phyloP scores from a whole-genome alignment of 2,888 invertebrate species.

The Philereme vetulata region DNA sequence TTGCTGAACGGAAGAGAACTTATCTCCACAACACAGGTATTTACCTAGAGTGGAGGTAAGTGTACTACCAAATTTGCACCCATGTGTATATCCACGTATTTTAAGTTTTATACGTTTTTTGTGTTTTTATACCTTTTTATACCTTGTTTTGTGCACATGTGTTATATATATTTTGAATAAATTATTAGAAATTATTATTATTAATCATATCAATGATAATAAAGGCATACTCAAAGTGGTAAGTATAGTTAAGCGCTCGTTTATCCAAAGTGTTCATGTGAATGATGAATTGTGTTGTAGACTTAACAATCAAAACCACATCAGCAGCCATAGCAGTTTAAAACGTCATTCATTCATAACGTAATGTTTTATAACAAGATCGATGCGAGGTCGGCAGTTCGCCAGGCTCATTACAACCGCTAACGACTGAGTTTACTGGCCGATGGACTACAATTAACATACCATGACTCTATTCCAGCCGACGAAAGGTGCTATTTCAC shows the following conservation, averaged over 20 bases:
- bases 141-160: too few relatives aligned
- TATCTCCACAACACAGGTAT: too few relatives aligned
- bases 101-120: too few relatives aligned
- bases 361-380: conserved; percentile 43
- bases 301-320: conserved; percentile 24
- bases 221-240: conserved; percentile 7
- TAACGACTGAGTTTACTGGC: conserved; percentile 58
- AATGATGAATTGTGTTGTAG: conserved; percentile 8
- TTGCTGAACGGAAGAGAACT: too few relatives aligned
- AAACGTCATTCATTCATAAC: conserved; percentile 42
- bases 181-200: too few relatives aligned
- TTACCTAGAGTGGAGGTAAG: too few relatives aligned
- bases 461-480: conserved; percentile 45
- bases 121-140: too few relatives aligned
- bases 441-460: conserved; percentile 64
- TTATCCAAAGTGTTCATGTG: conserved; percentile 1
- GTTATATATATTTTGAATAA: too few relatives aligned
- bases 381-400: conserved; percentile 40
- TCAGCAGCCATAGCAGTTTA: conserved; percentile 18
- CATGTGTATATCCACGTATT: too few relatives aligned
- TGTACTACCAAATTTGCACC: too few relatives aligned
- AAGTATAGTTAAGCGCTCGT: not conserved
- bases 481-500: not conserved
- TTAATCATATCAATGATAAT: conserved; percentile 5
- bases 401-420: conserved; percentile 55